Base-by-base conservation (phyloP, 2,888 invertebrate species). In the Thereva unica region DNA sequence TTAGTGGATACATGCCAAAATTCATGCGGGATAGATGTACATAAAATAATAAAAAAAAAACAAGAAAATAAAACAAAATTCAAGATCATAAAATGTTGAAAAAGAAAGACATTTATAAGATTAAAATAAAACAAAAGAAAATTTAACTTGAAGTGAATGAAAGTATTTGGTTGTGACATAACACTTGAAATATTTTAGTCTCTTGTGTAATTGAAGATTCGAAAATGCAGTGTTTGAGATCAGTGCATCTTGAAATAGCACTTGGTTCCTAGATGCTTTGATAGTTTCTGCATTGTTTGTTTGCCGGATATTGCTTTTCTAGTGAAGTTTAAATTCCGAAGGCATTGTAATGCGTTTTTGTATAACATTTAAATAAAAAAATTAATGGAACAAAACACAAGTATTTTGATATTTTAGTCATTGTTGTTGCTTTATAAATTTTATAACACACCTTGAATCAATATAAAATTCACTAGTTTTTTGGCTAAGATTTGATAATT, bases 401-500 rank as follows among this genome's bases (percentile, higher is more conserved):
- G 23, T 50, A 23, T 50, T 23, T 50, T 44, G 44, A 9, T 42
- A 2, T 42, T 42, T 42, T 42, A 42, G 7, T 42, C 6, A 8
- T 41, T 41, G 9, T 41, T 42, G 42, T 42, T n/a, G n/a, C n/a
- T 2, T 42, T 42, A 42, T 8, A 9, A 42, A 8, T 42, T 8
- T 7, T 42, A 42, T 64, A 71, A 76, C 79, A 70, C 79, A 80
- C 80, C 80, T 80, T 76, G 80, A 78, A 73, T 80, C 80, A 72
- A 78, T 76, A 74, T 80, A 80, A 74, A 79, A 77, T 70, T 79
- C 79, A 23, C 76, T 77, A 41, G 80, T 79, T 70, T 76, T 78
- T 70, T 77, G 77, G 73, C 78, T 80, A 41, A 80, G 73, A 49
- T 77, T 73, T 67, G 78, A 77, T 68, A 80, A 69, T 67, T 80